phyloP scores from a whole-genome alignment of 2,113 vertebrate genomes.

The Erythrolamprus reginae region DNA sequence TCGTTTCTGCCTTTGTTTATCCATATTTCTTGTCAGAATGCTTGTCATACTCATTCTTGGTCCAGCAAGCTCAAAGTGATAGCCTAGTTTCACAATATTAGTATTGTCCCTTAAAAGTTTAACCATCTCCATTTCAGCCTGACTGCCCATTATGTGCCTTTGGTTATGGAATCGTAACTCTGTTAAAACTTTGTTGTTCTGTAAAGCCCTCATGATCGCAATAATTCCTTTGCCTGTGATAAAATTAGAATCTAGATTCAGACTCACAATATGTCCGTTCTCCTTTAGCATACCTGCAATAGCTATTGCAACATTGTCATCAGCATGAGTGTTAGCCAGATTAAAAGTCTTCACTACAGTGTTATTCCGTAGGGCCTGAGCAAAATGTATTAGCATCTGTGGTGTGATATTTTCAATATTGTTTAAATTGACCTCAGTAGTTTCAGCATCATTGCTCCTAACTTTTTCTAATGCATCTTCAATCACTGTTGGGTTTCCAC shows the following conservation, averaged over 20 bases:
- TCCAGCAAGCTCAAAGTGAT: constrained; percentile 93
- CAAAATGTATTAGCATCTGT: constrained; percentile 84
- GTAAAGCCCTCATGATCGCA: constrained; percentile 85
- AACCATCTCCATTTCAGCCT: constrained; percentile 97
- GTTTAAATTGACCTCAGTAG: constrained; percentile 90
- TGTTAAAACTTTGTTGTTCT: constrained; percentile 80
- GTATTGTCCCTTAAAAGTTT: constrained; percentile 87
- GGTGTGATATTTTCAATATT: constrained; percentile 91
- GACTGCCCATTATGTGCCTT: constrained; percentile 93
- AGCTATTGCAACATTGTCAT: constrained; percentile 83
- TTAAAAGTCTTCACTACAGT: constrained; percentile 81
- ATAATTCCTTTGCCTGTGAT: constrained; percentile 90
- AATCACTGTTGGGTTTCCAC: constrained; percentile 87
- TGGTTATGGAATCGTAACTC: constrained; percentile 98
- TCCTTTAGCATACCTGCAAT: constrained; percentile 84
- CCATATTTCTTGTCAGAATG: constrained; percentile 93
- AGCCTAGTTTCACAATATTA: constrained; percentile 88
- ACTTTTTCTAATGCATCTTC: constrained; percentile 87
- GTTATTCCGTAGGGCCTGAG: constrained; percentile 85
- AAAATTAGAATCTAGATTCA: constrained; percentile 96
- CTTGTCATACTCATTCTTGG: constrained; percentile 96
- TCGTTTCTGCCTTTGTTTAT: constrained; percentile 88
- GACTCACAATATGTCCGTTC: constrained; percentile 80
- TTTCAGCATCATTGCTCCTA: constrained; percentile 76
- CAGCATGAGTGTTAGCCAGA: constrained; percentile 89